Conservation (phyloP, 1,140 invertebrate species). For the Kradibia gibbosae region DNA sequence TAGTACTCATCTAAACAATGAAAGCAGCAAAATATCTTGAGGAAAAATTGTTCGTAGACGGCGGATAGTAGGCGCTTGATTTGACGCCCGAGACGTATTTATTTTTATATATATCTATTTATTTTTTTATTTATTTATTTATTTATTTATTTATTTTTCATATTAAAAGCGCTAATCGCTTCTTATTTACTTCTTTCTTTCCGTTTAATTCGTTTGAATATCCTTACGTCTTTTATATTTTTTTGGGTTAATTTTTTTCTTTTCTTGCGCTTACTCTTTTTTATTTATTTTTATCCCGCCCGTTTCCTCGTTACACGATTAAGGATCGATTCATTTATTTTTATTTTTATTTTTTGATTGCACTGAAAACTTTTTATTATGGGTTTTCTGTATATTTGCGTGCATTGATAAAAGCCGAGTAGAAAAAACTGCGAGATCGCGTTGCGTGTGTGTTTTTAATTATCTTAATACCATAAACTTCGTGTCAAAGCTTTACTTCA, state of each 20-base stretch:
- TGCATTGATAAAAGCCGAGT: conserved; percentile 49
- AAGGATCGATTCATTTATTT: conserved; percentile 32
- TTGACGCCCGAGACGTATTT: conserved; percentile 41
- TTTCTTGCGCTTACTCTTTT: background rate
- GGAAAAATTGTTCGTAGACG: conserved; percentile 61
- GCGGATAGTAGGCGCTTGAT: conserved; percentile 51
- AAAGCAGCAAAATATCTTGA: conserved; percentile 68
- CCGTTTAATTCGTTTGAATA: conserved; percentile 27
- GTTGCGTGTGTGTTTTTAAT: conserved; percentile 22
- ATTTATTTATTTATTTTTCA: too few relatives aligned
- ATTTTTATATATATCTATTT: conserved; percentile 34
- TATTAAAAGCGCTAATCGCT: conserved; percentile 50
- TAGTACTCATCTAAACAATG: conserved; percentile 69
- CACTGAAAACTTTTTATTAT: conserved; percentile 46
- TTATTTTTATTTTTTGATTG: conserved; percentile 30
- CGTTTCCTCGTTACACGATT: background rate
- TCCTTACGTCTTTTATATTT: conserved; percentile 37
- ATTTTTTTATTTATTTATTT: too few relatives aligned
- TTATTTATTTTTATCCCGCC: conserved; percentile 1
- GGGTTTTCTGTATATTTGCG: conserved; percentile 27
- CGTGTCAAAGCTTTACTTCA: conserved; percentile 5
- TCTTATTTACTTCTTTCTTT: conserved; percentile 46
- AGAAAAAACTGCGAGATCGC: conserved; percentile 46
- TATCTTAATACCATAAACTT: conserved; percentile 31
- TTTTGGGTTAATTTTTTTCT: conserved; percentile 42